These are phyloP conservation scores for Vicugna pacos DNA, from an alignment of 2,113 vertebrate species.

Conservation along the genomic window DNA sequence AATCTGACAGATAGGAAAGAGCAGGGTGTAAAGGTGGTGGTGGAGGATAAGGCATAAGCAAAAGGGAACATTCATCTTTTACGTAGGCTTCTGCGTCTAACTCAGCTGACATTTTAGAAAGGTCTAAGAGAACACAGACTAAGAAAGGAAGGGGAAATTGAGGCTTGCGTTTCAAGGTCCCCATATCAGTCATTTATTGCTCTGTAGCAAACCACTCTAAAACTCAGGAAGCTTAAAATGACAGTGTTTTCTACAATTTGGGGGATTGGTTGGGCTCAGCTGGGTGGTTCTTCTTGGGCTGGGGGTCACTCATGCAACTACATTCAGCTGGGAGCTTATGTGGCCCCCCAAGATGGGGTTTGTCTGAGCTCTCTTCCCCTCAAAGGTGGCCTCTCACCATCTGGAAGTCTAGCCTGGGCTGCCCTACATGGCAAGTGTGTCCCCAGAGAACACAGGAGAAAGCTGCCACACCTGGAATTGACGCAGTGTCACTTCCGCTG, in stretches of 20 bases:
- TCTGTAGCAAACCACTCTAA: not conserved
- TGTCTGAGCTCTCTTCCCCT: not conserved
- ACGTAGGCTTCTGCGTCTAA: not conserved
- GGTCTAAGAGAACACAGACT: not conserved
- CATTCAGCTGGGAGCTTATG: not conserved
- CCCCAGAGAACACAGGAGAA: not conserved
- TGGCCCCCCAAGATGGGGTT: not conserved
- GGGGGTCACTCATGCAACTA: not conserved
- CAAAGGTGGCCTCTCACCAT: not conserved
- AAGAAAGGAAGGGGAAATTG: not conserved
- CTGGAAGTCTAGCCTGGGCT: not conserved
- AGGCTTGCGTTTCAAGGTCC: not conserved
- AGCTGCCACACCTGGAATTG: not conserved
- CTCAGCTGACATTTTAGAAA: not conserved
- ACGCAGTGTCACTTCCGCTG: fast-evolving
- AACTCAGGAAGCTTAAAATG: not conserved
- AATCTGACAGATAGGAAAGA: not conserved
- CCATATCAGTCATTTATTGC: not conserved
- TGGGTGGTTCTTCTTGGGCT: not conserved
- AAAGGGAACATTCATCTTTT: not conserved
- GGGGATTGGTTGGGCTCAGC: not conserved
- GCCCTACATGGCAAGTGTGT: not conserved
- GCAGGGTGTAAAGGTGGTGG: not conserved
- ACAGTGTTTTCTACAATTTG: not conserved
- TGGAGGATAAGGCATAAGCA: not conserved